These are phyloP conservation scores for Epicauta chinensis DNA, from an alignment of 1,140 invertebrate genomes.

Conservation along the genomic window DNA sequence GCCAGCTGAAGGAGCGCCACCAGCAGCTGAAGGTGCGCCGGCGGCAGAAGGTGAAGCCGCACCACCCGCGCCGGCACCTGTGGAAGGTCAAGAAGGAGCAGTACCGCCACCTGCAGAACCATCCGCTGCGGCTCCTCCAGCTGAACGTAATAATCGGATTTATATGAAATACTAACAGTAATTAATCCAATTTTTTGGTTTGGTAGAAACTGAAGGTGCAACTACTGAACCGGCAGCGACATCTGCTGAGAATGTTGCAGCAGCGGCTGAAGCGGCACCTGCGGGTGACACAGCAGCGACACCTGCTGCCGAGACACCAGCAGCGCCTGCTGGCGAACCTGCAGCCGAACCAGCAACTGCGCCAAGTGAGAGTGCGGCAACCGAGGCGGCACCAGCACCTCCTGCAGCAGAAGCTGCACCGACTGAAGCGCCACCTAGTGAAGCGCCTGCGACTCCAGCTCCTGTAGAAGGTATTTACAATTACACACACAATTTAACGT, in stretches of 20 bases:
- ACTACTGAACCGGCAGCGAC: too few relatives aligned
- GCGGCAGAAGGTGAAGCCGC: constrained; percentile 31
- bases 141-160: too few relatives aligned
- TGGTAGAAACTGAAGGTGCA: too few relatives aligned
- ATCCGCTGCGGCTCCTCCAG: too few relatives aligned
- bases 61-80: too few relatives aligned
- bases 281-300: constrained; percentile 24
- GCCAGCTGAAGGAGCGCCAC: constrained; percentile 6
- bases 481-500: neutral
- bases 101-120: constrained; percentile 7
- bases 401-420: constrained; percentile 19
- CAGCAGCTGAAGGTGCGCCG: constrained; percentile 3
- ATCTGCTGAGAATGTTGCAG: too few relatives aligned
- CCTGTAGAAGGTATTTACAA: constrained; percentile 13
- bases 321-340: constrained; percentile 40
- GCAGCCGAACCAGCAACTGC: constrained; percentile 38
- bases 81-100: too few relatives aligned
- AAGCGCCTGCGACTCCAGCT: constrained; percentile 17
- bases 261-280: neutral
- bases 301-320: constrained; percentile 37
- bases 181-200: too few relatives aligned
- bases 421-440: constrained; percentile 19
- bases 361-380: constrained; percentile 40
- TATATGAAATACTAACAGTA: too few relatives aligned
- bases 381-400: constrained; percentile 29